Evolutionary conservation across 2,113 vertebrate genomes (phyloP), one percentile per base, ranked within the genome.

Genomic region (Mellivora capensis): DNA sequence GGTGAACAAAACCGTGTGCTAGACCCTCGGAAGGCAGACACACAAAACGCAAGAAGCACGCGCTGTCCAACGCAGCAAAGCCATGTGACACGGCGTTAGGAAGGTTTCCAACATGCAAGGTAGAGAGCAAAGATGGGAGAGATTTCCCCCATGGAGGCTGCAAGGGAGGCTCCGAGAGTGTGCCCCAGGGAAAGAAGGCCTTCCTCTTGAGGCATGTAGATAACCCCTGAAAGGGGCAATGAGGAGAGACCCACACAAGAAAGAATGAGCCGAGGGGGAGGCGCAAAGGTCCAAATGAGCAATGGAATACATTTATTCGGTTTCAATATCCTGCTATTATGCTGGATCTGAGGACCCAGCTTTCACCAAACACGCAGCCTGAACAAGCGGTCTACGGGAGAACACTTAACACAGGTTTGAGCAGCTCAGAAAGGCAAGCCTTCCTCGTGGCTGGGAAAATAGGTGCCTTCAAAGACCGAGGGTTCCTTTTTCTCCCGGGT

Each of bases 201-300:
- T 69, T 23, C n/a, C 29, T 61, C 39, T 39, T 39, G 8, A 81
- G 42, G 18, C 4, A 14, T 4, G 34, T 2, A 7, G 20, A 42
- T 7, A 1, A 23, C n/a, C 21, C 21, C 21, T 2, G 9, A 10
- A 10, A 5, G 10, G 29, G 12, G 7, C 23, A 20, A 0, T 25
- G 61, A 39, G 34, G 47, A 23, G 89, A 81, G 29, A 14, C 0
- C 2, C 7, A 0, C 29, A 17, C 21, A 74, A 23, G 17, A 54
- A 72, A 76, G 31, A 25, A 27, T 20, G n/a, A 57, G 52, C 21
- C 11, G 0, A 74, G 12, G 31, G 3, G 9, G 44, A 47, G 57
- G 21, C 3, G 3, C 0, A n/a, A 25, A 25, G 47, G 27, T 23
- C 12, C 14, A 14, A n/a, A 57, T 10, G 4, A 39, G 69, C 18